phyloP scores from a whole-genome alignment of 2,797 vertebrate genomes.

The Artibeus lituratus region DNA sequence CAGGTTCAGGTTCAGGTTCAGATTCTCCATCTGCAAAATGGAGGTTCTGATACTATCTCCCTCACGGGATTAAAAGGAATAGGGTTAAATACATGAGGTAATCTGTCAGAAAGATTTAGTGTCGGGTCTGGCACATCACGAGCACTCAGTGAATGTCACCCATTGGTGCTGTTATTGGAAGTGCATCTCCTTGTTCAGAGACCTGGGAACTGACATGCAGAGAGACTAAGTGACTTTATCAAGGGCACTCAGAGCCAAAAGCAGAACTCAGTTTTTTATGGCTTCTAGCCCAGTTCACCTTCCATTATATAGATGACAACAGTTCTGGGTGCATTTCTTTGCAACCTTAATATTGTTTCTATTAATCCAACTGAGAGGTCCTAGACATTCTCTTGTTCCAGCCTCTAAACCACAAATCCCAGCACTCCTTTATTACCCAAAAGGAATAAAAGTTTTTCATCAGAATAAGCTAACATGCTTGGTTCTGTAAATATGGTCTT shows the following conservation, averaged over 20 bases:
- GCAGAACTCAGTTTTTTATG: not conserved
- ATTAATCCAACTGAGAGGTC: not conserved
- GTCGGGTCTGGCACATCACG: not conserved
- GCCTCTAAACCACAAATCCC: not conserved
- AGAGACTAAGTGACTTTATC: not conserved
- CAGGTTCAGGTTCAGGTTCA: not conserved
- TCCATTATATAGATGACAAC: not conserved
- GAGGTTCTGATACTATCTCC: not conserved
- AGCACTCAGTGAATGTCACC: not conserved
- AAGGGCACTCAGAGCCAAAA: not conserved
- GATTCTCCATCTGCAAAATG: not conserved
- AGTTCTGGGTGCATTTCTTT: not conserved
- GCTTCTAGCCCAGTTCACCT: not conserved
- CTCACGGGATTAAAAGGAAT: not conserved
- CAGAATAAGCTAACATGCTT: not conserved
- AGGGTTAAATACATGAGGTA: not conserved
- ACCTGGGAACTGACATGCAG: not conserved
- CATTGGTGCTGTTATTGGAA: not conserved
- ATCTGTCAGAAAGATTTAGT: not conserved
- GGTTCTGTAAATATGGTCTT: not conserved
- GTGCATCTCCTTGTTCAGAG: not conserved
- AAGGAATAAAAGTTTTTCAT: not conserved
- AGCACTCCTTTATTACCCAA: not conserved
- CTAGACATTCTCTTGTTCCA: not conserved
- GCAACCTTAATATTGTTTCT: not conserved